Evolutionary conservation across 1,140 invertebrate genomes (phyloP).

Genomic region (Phymorhynchus buccinoides): DNA sequence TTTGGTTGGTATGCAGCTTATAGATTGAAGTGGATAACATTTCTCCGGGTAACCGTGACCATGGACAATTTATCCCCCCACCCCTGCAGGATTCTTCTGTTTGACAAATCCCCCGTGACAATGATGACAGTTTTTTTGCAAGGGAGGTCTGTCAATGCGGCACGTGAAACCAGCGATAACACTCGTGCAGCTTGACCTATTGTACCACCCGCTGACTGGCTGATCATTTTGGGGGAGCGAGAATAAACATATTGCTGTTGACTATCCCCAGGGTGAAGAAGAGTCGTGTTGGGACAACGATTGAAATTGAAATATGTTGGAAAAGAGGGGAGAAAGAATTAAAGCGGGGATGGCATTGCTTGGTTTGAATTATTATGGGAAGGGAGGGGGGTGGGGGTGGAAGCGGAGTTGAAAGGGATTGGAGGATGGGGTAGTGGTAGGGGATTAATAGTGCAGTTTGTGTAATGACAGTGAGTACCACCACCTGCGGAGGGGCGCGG

Average conservation of each 20-base stretch:
- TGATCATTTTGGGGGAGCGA: neutral
- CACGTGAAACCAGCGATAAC: no score
- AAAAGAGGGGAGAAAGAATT: neutral
- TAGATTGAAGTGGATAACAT: no score
- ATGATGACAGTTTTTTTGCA: no score
- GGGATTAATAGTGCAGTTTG: slow-evolving; percentile 11
- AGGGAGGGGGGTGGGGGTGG: slow-evolving; percentile 18
- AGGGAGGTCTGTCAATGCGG: no score
- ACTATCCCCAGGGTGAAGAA: no score
- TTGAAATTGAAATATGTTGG: neutral
- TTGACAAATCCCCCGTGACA: no score
- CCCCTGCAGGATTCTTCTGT: no score
- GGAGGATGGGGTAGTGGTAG: neutral
- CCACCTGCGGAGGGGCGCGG: slow-evolving; percentile 22
- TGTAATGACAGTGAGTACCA: neutral
- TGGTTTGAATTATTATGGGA: neutral
- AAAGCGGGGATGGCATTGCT: neutral
- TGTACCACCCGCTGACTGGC: neutral
- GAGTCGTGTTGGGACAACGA: neutral
- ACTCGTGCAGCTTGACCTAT: no score
- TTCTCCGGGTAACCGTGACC: no score
- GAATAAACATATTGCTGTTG: neutral
- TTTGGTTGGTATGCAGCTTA: no score
- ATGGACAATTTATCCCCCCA: no score
- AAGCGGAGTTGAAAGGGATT: neutral